phyloP scores from a whole-genome alignment of 2,113 vertebrate species.

The Gasterosteus aculeatus region DNA sequence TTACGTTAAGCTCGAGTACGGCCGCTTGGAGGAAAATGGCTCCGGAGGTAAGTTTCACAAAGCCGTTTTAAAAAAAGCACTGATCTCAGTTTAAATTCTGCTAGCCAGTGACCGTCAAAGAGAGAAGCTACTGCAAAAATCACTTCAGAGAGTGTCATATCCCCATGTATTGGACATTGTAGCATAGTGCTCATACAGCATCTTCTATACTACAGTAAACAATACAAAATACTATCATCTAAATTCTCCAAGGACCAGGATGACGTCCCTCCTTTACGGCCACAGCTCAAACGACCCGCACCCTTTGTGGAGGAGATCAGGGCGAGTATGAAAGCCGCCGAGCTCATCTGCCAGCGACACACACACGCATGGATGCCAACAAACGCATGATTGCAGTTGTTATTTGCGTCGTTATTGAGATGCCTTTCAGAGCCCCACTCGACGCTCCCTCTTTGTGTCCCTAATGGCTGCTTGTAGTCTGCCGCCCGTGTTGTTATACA shows the following conservation, averaged over 20 bases:
- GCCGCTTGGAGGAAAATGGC: constrained; percentile 24
- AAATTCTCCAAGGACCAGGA: not conserved
- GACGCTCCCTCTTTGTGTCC: not conserved
- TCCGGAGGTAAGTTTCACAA: constrained; percentile 34
- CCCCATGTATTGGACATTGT: not conserved
- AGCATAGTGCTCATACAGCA: not conserved
- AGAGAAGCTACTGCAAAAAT: not conserved
- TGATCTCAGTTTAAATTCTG: constrained; percentile 8
- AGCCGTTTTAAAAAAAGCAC: constrained; percentile 49
- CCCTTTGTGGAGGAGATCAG: constrained; percentile 24
- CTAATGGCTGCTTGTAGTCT: not conserved
- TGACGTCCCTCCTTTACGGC: not conserved
- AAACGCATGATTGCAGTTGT: constrained; percentile 1
- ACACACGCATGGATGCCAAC: not conserved
- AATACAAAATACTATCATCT: not conserved
- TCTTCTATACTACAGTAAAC: not conserved
- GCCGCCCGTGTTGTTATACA: not conserved
- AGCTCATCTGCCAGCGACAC: constrained; percentile 8
- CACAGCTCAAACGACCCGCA: too few species aligned
- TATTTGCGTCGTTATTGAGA: not conserved
- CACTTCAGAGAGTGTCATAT: not conserved
- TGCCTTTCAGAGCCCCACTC: not conserved
- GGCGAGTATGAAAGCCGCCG: constrained; percentile 4
- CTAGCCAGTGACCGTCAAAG: not conserved
- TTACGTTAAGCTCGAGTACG: constrained; percentile 17